These are phyloP conservation scores for Thripadectes ignobilis DNA, from an alignment of 2,797 vertebrate genomes.

Conservation along the genomic window DNA sequence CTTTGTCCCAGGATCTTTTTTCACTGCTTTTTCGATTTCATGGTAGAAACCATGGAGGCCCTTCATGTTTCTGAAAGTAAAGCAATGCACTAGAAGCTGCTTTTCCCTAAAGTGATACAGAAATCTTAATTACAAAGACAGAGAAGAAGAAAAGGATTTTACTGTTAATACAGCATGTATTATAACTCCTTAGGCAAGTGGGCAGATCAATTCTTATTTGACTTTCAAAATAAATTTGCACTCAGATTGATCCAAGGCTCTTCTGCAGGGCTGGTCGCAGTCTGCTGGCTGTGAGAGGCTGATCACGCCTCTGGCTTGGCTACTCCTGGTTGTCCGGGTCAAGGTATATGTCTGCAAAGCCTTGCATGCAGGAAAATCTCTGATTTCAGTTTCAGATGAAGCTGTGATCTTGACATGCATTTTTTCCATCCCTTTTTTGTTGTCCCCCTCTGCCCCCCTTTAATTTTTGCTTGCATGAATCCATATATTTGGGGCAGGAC, in stretches of 20 bases:
- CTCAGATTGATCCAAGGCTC: not conserved
- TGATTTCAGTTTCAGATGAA: not conserved
- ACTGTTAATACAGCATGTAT: not conserved
- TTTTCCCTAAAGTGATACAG: not conserved
- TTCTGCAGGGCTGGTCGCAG: rapidly evolving
- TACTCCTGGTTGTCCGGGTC: rapidly evolving
- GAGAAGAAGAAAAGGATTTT: not conserved
- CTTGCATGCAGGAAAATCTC: not conserved
- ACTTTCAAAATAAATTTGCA: not conserved
- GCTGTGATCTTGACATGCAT: rapidly evolving
- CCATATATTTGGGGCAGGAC: not conserved
- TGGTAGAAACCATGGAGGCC: not conserved
- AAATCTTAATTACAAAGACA: not conserved
- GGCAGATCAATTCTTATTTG: not conserved
- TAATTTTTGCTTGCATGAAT: not conserved
- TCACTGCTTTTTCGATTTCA: not conserved
- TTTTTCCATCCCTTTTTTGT: not conserved
- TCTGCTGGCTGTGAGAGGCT: not conserved
- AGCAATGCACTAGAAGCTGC: not conserved
- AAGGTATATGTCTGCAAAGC: not conserved
- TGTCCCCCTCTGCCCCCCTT: not conserved
- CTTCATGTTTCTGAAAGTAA: not conserved
- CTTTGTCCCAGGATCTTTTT: not conserved
- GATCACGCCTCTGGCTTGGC: not conserved
- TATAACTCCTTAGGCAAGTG: not conserved